These are phyloP conservation scores for Eulemur macaco DNA, from an alignment of 2,113 vertebrate species.

Conservation along the genomic window DNA sequence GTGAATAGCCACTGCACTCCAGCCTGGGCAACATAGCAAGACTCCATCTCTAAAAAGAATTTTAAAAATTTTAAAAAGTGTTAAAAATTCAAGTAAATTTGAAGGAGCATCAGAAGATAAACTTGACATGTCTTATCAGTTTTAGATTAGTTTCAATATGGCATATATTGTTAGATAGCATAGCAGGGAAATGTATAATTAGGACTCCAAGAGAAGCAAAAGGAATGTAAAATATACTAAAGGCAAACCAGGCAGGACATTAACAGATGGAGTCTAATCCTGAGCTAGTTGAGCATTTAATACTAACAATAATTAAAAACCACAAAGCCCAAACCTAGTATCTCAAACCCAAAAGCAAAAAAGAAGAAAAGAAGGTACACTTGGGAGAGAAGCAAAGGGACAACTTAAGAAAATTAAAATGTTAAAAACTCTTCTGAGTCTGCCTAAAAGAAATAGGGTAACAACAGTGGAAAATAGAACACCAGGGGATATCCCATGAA, in stretches of 20 bases:
- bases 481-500: not conserved
- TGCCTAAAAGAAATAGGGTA: not conserved
- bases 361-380: not conserved
- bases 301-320: not conserved
- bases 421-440: not conserved
- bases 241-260: not conserved
- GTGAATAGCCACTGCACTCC: too few species aligned
- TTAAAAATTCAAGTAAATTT: not conserved
- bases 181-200: not conserved
- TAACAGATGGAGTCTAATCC: not conserved
- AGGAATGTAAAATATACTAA: not conserved
- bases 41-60: too few species aligned
- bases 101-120: not conserved
- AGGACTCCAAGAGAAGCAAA: not conserved
- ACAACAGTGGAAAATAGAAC: not conserved
- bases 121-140: not conserved
- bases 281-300: not conserved
- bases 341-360: not conserved
- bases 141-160: not conserved
- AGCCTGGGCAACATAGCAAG: too few species aligned
- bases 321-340: not conserved
- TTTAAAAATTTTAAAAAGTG: too few species aligned
- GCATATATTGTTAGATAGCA: not conserved
- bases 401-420: not conserved
- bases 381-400: not conserved